Percentiles rank a stretch among this genome's conserved stretches.
Evolutionary conservation across 2,797 vertebrate species (phyloP).

Genomic region (Epinephelus malabaricus): DNA sequence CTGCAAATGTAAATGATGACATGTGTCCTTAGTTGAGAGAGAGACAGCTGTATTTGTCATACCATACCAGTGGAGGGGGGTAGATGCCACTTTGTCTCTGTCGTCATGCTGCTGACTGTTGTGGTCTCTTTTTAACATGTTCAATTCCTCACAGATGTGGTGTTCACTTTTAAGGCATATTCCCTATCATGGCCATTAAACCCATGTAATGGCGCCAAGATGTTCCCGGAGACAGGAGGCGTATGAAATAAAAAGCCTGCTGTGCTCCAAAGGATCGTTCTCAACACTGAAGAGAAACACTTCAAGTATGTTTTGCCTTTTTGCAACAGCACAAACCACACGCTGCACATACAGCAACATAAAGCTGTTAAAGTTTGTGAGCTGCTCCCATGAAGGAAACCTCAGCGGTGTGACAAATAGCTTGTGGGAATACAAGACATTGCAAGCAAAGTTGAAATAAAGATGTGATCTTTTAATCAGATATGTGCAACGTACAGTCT

Average conservation of each 20-base stretch:
- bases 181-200: constrained; percentile 82
- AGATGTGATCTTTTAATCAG: constrained; percentile 63
- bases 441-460: constrained; percentile 24
- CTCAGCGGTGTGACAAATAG: constrained; percentile 48
- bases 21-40: constrained; percentile 24
- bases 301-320: constrained; percentile 43
- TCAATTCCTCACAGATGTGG: constrained; percentile 84
- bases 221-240: constrained; percentile 75
- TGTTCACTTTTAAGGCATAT: constrained; percentile 84
- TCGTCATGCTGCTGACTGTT: constrained; percentile 81
- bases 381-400: constrained; percentile 52
- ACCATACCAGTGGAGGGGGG: constrained; percentile 41
- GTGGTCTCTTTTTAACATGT: constrained; percentile 80
- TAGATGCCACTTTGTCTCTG: constrained; percentile 73
- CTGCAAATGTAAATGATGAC: constrained; percentile 49
- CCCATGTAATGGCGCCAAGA: constrained; percentile 81
- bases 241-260: constrained; percentile 49
- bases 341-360: constrained; percentile 29
- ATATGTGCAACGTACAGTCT: constrained; percentile 37
- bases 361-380: constrained; percentile 48
- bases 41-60: constrained; percentile 62
- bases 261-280: constrained; percentile 49
- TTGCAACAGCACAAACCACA: constrained; percentile 53
- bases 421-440: constrained; percentile 34
- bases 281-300: constrained; percentile 36